Evolutionary conservation across 1,140 invertebrate species (phyloP).

Genomic region (Colletes gigas): DNA sequence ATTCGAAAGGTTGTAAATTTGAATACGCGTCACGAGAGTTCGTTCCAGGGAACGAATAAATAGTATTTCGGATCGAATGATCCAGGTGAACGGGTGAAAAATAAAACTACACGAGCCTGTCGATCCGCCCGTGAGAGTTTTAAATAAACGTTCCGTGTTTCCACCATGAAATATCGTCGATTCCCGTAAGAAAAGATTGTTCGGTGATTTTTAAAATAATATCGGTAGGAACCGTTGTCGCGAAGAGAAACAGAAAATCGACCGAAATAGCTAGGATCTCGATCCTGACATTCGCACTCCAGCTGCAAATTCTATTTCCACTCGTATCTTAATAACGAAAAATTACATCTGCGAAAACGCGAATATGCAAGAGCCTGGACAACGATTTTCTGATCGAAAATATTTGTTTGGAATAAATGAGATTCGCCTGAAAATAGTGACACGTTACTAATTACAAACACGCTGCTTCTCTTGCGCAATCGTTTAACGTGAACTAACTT

Average conservation of each 20-base stretch:
- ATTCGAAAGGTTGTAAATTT: too few species aligned
- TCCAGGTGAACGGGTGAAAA: background rate
- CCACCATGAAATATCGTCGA: conserved; percentile 8
- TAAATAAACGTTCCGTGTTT: background rate
- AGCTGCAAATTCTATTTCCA: background rate
- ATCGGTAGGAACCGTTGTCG: background rate
- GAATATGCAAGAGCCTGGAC: too few species aligned
- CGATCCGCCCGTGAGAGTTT: background rate
- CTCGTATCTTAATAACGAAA: too few species aligned
- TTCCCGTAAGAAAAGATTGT: background rate
- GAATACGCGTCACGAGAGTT: too few species aligned
- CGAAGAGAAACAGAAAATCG: background rate
- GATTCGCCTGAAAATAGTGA: background rate
- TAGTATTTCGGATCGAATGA: background rate
- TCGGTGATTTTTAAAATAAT: background rate
- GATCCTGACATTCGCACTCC: background rate
- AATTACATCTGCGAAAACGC: too few species aligned
- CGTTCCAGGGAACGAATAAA: background rate
- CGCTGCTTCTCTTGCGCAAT: too few species aligned
- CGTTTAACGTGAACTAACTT: too few species aligned
- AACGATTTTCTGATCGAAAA: too few species aligned
- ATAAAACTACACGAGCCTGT: background rate
- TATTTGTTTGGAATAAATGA: background rate
- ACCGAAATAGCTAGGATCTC: background rate
- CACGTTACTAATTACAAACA: background rate